Evolutionary conservation across 2,888 invertebrate species (phyloP), one percentile per base, ranked within the genome.

Genomic region (Tribolium freemani): DNA sequence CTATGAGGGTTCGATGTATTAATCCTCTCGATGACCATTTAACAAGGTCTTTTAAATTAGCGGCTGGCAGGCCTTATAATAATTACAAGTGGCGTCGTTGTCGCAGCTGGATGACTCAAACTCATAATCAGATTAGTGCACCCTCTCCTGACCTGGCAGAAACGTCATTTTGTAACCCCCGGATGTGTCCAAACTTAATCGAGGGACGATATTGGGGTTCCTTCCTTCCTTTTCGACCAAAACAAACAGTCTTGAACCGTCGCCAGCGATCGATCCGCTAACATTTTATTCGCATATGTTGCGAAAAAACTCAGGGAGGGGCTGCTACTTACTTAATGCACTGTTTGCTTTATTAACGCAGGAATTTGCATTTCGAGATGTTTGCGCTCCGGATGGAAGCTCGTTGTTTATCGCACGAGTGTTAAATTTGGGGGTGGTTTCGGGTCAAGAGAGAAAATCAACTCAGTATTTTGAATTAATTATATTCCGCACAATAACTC

Each of bases 41-140:
- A 71, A 71, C 67, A 67, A 71, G 71, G 31, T 56, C 60, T 71
- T 71, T 71, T 71, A 71, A 71, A 71, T 71, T 71, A 71, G 71
- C 30, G 67, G 60, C 71, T 66, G 64, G 50, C 57, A 63, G 60
- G 54, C 57, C 44, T 67, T 57, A 71, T 75, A 75, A 75, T 77
- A 78, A 76, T 78, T 77, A 76, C 71, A 75, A 74, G 76, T 73
- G 77, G 76, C 76, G 69, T 71, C 76, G 76, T 76, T 73, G 71
- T 71, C 44, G 78, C 79, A 79, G 78, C 79, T 78, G 78, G 73
- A 74, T 75, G 77, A 76, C 69, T 78, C 76, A 76, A 73, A 69
- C 67, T 61, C 46, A 58, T 77, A 79, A 78, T 77, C 77, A 64
- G 75, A 77, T 78, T 79, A 79, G 73, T 57, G 66, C 63, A 67